Evolutionary conservation across 2,797 vertebrate species (phyloP), one percentile per base, ranked within the genome.

Genomic region (Scarus forsteni): DNA sequence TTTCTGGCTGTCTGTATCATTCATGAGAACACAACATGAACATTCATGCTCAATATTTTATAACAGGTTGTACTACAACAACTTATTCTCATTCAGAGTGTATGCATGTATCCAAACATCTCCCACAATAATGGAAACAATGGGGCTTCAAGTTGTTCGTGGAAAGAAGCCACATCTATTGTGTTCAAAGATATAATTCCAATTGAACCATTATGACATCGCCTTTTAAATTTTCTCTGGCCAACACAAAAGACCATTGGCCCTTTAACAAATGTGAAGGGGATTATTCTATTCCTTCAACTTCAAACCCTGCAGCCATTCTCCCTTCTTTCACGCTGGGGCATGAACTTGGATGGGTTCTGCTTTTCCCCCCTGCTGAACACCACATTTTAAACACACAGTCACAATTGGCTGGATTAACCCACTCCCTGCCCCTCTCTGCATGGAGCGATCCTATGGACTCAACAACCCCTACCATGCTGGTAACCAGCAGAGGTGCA

Each of bases 371-470:
- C 95, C 93, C 94, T 93, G 91, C 86, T 92, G 93, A 94, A 94
- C 90, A 94, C 90, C 90, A 95, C 95, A 95, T 96, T 96, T 96
- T 96, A 96, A 96, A 96, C 95, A 97, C 96, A 95, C 93, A 90
- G 85, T 91, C 88, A 97, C 96, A 97, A 97, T 98, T 95, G 95
- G 94, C 84, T 89, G 97, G 97, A 98, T 98, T 97, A 97, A 95
- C 95, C 90, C 84, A 13, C 86, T 83, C 75, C 63, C 73, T 66
- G 43, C 81, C 48, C 50, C 60, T 39, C 67, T 75, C 92, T 91
- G 93, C 75, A 93, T 94, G 93, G 94, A 82, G 94, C 92, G 92
- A 94, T 93, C 93, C 94, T 96, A 94, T 95, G 94, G 95, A 96
- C 95, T 95, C 95, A 91, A 94, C 95, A 96, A 95, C 94, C 93